Evolutionary conservation across 2,888 invertebrate genomes (phyloP), one percentile per base, ranked within the genome.

Genomic region (Cantharis nigra): DNA sequence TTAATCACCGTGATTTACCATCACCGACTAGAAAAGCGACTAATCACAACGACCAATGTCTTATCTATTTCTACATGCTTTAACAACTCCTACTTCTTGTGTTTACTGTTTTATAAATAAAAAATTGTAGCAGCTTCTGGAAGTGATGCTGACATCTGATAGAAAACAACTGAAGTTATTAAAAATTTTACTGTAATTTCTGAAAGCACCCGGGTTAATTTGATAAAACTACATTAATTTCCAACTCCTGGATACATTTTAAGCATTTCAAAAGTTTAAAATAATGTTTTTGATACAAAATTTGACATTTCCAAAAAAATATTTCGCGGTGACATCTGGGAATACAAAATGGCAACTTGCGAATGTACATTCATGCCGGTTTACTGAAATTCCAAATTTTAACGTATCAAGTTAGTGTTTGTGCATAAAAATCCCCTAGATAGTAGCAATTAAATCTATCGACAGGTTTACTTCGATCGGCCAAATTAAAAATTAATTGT

Each of bases 1-100:
- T 64, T 67, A 67, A 23, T 23, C 65, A 67, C 65, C 30, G n/a
- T 13, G 28, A 75, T 69, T 30, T 75, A 63, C 18, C 71, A 63
- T 71, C 75, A 62, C 69, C 75, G 13, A 75, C 16, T 33, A 72
- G 71, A 49, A 28, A 70, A 73, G 18, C 16, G 67, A 30, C 16
- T 64, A 23, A 67, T 67, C 65, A 67, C 13, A 67, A 67, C 26
- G 33, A 33, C 33, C n/a, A 49, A 49, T 49, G 49, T 49, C 49
- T 49, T 23, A 67, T 23, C 65, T 67, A 67, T 67, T 67, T 67
- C 23, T 67, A 26, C 65, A 67, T 67, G 65, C 65, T 67, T 67
- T 49, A 33, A 67, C 23, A 23, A 67, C 65, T 67, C 65, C 65
- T 67, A 67, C 65, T 20, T 67, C 65, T 67, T 67, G 65, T 67